Percentiles rank a stretch among this genome's conserved stretches.
Evolutionary conservation across 1,140 invertebrate genomes (phyloP).

Genomic region (Drosophila melanica): DNA sequence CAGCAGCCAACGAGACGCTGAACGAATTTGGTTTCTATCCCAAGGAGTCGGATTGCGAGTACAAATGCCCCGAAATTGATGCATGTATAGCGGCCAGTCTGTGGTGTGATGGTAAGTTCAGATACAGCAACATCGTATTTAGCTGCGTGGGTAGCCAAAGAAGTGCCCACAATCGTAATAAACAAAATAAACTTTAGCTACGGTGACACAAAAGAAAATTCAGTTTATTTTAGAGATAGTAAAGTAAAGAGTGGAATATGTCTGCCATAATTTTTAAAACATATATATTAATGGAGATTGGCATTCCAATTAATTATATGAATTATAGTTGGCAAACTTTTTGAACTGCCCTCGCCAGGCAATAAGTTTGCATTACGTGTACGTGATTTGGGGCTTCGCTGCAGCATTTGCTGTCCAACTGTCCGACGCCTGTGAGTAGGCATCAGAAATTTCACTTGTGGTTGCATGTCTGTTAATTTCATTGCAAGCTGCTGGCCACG

Average conservation of each 20-base stretch:
- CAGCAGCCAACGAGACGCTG: constrained; percentile 85
- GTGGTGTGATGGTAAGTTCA: constrained; percentile 92
- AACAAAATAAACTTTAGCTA: too few species aligned
- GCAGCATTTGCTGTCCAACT: constrained; percentile 8
- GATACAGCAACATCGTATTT: neutral
- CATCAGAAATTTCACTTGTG: constrained; percentile 77
- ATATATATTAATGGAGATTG: too few species aligned
- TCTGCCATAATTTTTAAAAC: too few species aligned
- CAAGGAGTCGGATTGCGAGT: constrained; percentile 86
- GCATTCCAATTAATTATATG: too few species aligned
- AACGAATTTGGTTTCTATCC: constrained; percentile 81
- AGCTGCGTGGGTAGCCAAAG: constrained; percentile 13
- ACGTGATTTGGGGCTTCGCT: constrained; percentile 56
- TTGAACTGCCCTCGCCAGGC: constrained; percentile 9
- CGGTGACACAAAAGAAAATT: too few species aligned
- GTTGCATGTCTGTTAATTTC: constrained; percentile 77
- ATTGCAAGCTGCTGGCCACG: constrained; percentile 69
- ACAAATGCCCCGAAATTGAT: constrained; percentile 94
- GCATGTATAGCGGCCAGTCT: constrained; percentile 93
- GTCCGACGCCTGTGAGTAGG: constrained; percentile 45
- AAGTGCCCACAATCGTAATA: neutral
- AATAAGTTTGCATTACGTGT: constrained; percentile 53
- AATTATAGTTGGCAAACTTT: neutral
- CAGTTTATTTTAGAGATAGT: too few species aligned
- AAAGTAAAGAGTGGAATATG: too few species aligned